Evolutionary conservation across 30 jellyfish, hydroid and myxozoan genomes (phyloP).

Genomic region (Sanderia malayensis): DNA sequence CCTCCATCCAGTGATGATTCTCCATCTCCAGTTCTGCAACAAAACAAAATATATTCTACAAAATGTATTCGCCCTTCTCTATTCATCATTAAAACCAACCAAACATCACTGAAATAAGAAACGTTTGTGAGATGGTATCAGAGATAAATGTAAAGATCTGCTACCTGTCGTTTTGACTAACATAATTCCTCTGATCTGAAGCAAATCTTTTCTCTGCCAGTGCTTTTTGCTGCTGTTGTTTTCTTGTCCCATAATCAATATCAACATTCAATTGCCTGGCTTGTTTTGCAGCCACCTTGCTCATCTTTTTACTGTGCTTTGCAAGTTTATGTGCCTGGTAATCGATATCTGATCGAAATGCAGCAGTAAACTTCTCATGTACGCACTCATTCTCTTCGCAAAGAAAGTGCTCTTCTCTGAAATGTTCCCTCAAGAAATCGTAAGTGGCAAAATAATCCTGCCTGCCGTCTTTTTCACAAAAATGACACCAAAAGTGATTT

Average conservation of each 20-base stretch:
- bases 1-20: too few species aligned
- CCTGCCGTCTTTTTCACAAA: conserved; percentile 95
- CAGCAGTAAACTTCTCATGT: conserved; percentile 88
- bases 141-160: too few species aligned
- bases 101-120: too few species aligned
- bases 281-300: conserved; percentile 77
- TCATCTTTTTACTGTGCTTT: conserved; percentile 71
- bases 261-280: conserved; percentile 77
- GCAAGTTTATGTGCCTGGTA: conserved; percentile 88
- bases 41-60: too few species aligned
- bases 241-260: conserved; percentile 70
- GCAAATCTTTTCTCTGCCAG: neutral
- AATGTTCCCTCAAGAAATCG: conserved; percentile 76
- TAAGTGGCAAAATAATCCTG: conserved; percentile 84
- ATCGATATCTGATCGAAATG: conserved; percentile 81
- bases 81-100: too few species aligned
- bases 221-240: conserved; percentile 5
- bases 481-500: conserved; percentile 97
- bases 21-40: too few species aligned
- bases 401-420: conserved; percentile 65
- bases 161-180: too few species aligned
- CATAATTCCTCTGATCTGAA: neutral
- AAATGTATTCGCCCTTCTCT: too few species aligned
- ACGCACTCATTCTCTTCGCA: conserved; percentile 87
- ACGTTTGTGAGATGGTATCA: too few species aligned